Base-by-base conservation (phyloP, 1,140 invertebrate species). In the Temnothorax curvispinosus region DNA sequence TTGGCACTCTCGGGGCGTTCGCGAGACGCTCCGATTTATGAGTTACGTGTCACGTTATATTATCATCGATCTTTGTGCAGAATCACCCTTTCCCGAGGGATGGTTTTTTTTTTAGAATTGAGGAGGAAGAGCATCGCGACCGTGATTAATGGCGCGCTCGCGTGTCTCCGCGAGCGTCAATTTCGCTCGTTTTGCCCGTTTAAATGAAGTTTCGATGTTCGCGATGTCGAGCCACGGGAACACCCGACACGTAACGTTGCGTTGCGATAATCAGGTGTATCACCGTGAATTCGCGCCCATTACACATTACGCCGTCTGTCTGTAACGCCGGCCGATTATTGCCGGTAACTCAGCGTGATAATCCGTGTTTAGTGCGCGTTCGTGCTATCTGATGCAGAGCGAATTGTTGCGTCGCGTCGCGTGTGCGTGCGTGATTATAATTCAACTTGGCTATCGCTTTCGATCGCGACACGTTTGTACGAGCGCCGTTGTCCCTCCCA, bases 271-370 rank as follows among this genome's bases (percentile, higher is more conserved):
- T 78, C 74, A n/a, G 41, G 11, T 50, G 11, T 50, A 35, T 41
- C 62, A 21, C 64, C 64, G 13, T 27, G 50, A 84, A 62, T 84
- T 60, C 41, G 54, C 27, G 27, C 32, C 41, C 54, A 38, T 85
- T 84, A 76, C 52, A 76, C 41, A 13, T 60, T 62, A 54, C 41
- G 21, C 9, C 38, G 52, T 56, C 8, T n/a, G 41, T 52, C 32
- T 85, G 35, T 62, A 76, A 50, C 21, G 27, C n/a, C 21, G 47
- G 18, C 11, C 58, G 44, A 85, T 85, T 54, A 85, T 85, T 41
- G 44, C 47, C 58, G 18, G 52, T 54, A 85, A 78, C 21, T 65
- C 35, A n/a, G 18, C 74, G 38, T 11, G 82, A 65, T 85, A 65
- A 65, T 18, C 54, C n/a, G 32, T 54, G 74, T 65, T 77, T 54